Conservation (phyloP, 2,113 vertebrate genomes). For the Calcarius ornatus region DNA sequence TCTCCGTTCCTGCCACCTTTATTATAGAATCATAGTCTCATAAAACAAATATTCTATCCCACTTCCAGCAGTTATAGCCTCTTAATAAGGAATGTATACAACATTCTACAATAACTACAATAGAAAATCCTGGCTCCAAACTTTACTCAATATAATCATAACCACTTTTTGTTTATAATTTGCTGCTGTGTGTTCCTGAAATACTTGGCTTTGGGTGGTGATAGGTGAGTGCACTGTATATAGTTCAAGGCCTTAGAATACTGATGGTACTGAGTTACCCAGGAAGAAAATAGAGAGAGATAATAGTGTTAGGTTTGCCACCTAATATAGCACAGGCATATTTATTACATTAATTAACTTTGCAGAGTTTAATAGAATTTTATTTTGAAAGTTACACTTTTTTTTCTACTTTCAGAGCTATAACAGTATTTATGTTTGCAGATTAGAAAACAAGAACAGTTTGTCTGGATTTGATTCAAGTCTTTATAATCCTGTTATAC, state of each 20-base stretch:
- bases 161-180: slow-evolving; percentile 26
- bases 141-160: background rate
- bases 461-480: slow-evolving; percentile 59
- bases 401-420: slow-evolving; percentile 1
- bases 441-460: slow-evolving; percentile 49
- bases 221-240: background rate
- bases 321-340: background rate
- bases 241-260: background rate
- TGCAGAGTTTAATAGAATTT: slow-evolving; percentile 50
- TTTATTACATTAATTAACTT: slow-evolving; percentile 56
- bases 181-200: background rate
- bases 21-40: background rate
- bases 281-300: slow-evolving; percentile 52
- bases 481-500: slow-evolving; percentile 42
- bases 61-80: background rate
- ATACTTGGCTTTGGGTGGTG: background rate
- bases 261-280: background rate
- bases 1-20: background rate
- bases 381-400: slow-evolving; percentile 35
- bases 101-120: background rate
- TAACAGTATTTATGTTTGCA: slow-evolving; percentile 11
- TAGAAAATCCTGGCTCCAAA: slow-evolving; percentile 7
- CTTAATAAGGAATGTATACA: slow-evolving; percentile 1
- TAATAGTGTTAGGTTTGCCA: background rate
- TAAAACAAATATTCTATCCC: slow-evolving; percentile 28